phyloP scores from a whole-genome alignment of 2,113 vertebrate genomes.

The Lophius piscatorius region DNA sequence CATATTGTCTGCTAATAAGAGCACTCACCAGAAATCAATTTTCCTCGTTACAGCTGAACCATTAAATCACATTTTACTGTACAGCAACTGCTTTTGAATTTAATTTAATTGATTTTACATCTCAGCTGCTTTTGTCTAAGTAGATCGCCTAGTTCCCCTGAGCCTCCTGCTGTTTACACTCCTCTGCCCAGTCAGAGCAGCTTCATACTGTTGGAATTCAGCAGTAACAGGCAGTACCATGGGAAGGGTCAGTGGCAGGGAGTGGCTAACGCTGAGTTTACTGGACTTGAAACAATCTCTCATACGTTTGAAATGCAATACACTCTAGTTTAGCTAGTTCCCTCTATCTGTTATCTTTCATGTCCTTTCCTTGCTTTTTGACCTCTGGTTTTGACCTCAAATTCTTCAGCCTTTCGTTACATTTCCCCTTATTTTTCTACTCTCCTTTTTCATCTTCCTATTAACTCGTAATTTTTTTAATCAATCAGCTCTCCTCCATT shows the following conservation, averaged over 20 bases:
- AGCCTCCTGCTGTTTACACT: conserved; percentile 50
- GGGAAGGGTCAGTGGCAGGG: conserved; percentile 44
- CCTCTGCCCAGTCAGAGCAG: conserved; percentile 38
- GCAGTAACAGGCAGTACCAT: conserved; percentile 76
- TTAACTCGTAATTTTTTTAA: too few species aligned
- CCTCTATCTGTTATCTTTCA: background rate
- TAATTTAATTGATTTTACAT: conserved; percentile 33
- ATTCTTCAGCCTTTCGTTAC: too few species aligned
- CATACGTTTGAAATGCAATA: conserved; percentile 9
- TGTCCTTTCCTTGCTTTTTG: background rate
- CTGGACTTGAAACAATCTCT: conserved; percentile 43
- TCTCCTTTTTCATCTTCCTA: conserved; percentile 4
- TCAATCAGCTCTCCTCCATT: background rate
- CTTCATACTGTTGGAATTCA: conserved; percentile 76
- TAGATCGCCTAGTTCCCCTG: conserved; percentile 17
- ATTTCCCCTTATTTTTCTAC: background rate
- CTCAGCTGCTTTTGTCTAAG: conserved; percentile 26
- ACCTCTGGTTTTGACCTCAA: background rate
- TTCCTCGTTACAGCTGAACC: conserved; percentile 29
- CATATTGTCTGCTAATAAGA: conserved; percentile 31
- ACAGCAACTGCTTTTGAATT: too few species aligned
- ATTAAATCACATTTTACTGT: too few species aligned
- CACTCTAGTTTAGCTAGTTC: conserved; percentile 4
- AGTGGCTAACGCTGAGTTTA: conserved; percentile 34
- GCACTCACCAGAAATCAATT: conserved; percentile 43